Evolutionary conservation across 2,888 invertebrate species (phyloP), one percentile per base, ranked within the genome.

Genomic region (Melipona bicolor): DNA sequence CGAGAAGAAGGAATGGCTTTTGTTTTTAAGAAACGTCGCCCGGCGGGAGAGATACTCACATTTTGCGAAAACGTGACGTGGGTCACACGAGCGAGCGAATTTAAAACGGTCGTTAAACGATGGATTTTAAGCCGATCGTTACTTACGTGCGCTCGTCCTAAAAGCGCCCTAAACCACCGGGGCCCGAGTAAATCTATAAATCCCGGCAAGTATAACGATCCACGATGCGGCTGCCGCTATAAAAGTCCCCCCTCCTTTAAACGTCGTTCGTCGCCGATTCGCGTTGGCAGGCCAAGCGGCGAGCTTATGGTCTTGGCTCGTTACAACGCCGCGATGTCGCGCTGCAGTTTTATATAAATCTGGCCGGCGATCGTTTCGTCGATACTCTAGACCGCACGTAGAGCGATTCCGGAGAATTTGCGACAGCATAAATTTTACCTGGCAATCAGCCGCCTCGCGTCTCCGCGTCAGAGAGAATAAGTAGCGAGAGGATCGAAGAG

Each of bases 401-500:
- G 86, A 27, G 89, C 90, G 89, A 91, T 92, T 90, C 83, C 69
- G 75, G 80, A 90, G 85, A 90, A 92, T 91, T 91, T 92, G 91
- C 89, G 90, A 89, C 90, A 90, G 83, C 84, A 91, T 92, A 92
- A 92, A 92, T 92, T 90, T 89, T 79, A 75, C 54, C 64, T 78
- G 83, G 79, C 89, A 65, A 88, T 88, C 89, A 82, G 70, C 83
- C 70, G 36, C 24, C 9, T 43, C 75, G 59, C 56, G 59, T n/a
- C n/a, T 21, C 4, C 11, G 9, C 21, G 54, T 13, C 13, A 32
- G 36, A 27, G 13, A 27, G 15, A 21, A 13, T 3, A 11, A n/a
- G 52, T 54, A 32, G 27, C 77, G 61, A 69, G 76, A 75, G 70
- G 72, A 74, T 62, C 36, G 69, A 73, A 61, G 76, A 75, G 61